Evolutionary conservation across 2,888 invertebrate species (phyloP), one percentile per base, ranked within the genome.

Genomic region (Phyllotreta cruciferae): DNA sequence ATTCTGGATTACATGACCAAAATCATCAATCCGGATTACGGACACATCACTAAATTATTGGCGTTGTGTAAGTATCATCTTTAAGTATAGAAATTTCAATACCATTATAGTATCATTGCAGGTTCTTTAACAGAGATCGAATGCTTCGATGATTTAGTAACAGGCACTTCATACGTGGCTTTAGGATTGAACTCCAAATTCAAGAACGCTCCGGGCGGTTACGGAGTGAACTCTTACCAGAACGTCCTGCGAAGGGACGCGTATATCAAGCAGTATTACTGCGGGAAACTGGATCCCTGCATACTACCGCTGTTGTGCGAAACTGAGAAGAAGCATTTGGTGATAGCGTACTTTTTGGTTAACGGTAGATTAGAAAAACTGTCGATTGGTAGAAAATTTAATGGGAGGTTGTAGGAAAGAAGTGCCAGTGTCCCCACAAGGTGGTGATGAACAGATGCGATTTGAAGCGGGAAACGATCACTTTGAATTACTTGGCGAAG

Each of bases 391-490:
- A 41, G 41, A 41, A 41, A 5, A 13, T 44, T 44, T 24, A 13
- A 14, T n/a, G 6, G 24, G 1, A 4, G 24, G n/a, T 49, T n/a
- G n/a, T 35, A 52, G 52, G 52, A n/a, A 52, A 7, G 13, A 41
- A 9, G 1, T 62, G 53, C 9, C 64, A 67, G 39, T 55, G 13
- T 1, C 65, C 65, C 3, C 45, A 55, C 8, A 67, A 67, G 56
- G 44, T 66, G 7, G 63, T 67, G 39, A 47, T 67, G 13, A 65
- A 58, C 34, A 55, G 47, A 11, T 58, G 14, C 6, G 67, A 67
- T 37, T 7, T 67, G 35, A 37, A 8, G 4, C 11, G 57, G 2
- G 63, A 60, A 60, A 54, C 45, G 1, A 14, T 63, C 2, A 65
- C 39, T 6, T 39, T 60, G 3, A 56, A 42, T n/a, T 67, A 50